Conservation (phyloP, 2,113 vertebrate genomes). For the Candoia aspera region DNA sequence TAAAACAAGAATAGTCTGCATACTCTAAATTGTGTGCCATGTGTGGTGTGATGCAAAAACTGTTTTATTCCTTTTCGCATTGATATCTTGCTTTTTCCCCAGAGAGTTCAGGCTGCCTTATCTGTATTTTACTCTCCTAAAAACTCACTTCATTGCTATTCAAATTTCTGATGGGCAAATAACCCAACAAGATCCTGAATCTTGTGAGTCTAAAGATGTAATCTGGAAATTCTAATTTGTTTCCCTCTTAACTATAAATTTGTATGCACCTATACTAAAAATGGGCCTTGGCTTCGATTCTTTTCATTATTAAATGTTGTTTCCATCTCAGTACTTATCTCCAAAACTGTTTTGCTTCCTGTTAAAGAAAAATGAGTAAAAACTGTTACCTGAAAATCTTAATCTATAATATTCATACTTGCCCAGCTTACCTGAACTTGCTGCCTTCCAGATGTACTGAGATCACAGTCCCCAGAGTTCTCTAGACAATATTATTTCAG, state of each 20-base stretch:
- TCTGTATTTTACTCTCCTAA: not conserved
- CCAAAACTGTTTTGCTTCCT: not conserved
- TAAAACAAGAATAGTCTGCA: not conserved
- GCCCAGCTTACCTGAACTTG: not conserved
- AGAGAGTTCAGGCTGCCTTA: not conserved
- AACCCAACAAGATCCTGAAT: not conserved
- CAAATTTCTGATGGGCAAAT: conserved; percentile 8
- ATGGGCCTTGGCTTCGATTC: not conserved
- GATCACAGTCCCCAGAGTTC: not conserved
- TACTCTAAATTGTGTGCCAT: not conserved
- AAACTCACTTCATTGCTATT: not conserved
- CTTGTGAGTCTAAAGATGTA: not conserved
- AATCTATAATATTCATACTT: not conserved
- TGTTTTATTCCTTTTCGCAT: not conserved
- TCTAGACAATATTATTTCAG: not conserved
- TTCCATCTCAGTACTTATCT: not conserved
- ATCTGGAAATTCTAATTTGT: not conserved
- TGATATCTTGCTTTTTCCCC: not conserved
- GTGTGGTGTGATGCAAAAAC: not conserved
- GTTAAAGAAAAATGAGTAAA: not conserved
- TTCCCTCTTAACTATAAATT: conserved; percentile 4
- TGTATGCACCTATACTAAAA: not conserved
- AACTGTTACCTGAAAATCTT: not conserved
- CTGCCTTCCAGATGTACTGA: not conserved
- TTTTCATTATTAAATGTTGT: conserved; percentile 1